These are phyloP conservation scores for Canis aureus DNA, from an alignment of 2,113 vertebrate genomes.

Conservation along the genomic window DNA sequence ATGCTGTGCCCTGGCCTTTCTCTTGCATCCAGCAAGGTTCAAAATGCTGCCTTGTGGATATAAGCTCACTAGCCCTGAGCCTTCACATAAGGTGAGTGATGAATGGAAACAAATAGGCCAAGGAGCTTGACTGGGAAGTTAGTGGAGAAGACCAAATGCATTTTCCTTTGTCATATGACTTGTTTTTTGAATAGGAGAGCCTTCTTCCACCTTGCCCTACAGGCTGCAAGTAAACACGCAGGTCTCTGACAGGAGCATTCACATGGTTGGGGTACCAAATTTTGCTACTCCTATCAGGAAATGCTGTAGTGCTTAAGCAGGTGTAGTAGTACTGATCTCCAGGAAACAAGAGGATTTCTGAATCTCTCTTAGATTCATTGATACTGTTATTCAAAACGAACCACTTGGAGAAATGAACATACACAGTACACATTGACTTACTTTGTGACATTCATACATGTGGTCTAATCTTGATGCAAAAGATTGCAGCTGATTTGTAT, in stretches of 20 bases:
- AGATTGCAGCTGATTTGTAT: background rate
- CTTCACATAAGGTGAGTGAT: background rate
- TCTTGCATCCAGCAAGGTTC: background rate
- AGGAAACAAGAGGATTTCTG: background rate
- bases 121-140: background rate
- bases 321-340: background rate
- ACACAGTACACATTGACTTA: background rate
- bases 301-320: background rate
- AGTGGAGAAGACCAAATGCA: background rate
- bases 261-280: background rate
- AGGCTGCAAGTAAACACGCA: background rate
- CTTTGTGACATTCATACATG: background rate
- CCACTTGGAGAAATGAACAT: background rate
- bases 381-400: background rate
- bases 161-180: background rate
- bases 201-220: background rate
- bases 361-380: background rate
- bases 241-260: background rate
- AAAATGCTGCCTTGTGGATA: background rate
- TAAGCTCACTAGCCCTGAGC: background rate
- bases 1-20: rapidly evolving
- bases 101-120: background rate
- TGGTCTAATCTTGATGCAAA: background rate
- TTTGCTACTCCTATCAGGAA: background rate
- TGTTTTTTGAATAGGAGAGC: background rate